Evolutionary conservation across 1,140 invertebrate genomes (phyloP).

Genomic region (Drosophila parvula): DNA sequence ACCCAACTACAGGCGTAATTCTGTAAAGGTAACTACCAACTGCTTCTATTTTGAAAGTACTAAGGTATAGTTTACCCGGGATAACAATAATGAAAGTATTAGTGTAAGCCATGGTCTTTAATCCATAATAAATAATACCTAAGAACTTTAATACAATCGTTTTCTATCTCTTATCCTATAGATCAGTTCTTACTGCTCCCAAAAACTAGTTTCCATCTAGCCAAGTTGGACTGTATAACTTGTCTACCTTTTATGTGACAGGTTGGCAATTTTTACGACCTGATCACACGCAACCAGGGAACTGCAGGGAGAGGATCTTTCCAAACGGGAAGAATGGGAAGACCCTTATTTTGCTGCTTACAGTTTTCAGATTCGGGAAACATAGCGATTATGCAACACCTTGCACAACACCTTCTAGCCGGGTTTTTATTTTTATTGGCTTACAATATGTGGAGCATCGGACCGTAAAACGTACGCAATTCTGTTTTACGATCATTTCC

Average conservation of each 20-base stretch:
- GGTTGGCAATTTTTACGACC: constrained; percentile 40
- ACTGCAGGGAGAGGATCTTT: constrained; percentile 15
- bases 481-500: constrained; percentile 22
- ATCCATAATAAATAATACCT: too few species aligned
- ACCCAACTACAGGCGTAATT: constrained; percentile 12
- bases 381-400: constrained; percentile 40
- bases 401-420: constrained; percentile 12
- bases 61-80: too few species aligned
- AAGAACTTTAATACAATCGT: too few species aligned
- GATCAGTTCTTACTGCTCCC: constrained; percentile 17
- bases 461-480: constrained; percentile 38
- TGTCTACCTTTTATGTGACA: constrained; percentile 24
- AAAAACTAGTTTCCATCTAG: constrained; percentile 5
- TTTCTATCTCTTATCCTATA: neutral
- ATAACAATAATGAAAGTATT: too few species aligned
- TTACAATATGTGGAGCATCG: constrained; percentile 42
- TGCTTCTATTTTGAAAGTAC: too few species aligned
- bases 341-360: constrained; percentile 24
- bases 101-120: too few species aligned
- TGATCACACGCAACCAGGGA: constrained; percentile 28
- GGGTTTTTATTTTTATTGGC: constrained; percentile 37
- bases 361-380: constrained; percentile 21
- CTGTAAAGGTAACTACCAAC: constrained; percentile 17
- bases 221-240: constrained; percentile 20
- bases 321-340: constrained; percentile 18